Evolutionary conservation across 2,797 vertebrate species (phyloP).

Genomic region (Spinibarbus caldwelli): DNA sequence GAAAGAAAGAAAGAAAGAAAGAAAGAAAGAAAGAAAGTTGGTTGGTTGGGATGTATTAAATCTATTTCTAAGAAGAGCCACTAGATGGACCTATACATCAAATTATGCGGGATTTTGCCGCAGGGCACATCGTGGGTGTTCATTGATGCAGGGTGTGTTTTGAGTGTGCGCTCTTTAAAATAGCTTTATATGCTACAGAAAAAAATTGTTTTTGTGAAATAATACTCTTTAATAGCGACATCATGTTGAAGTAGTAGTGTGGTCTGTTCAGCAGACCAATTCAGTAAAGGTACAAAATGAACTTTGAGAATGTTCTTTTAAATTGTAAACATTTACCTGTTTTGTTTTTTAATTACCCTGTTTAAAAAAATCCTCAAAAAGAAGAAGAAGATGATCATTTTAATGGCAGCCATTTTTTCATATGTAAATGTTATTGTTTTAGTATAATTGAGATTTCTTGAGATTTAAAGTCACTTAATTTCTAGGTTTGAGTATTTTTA

Average conservation of each 20-base stretch:
- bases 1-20: too few relatives aligned
- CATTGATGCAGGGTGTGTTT: slow-evolving; percentile 54
- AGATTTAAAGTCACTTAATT: too few relatives aligned
- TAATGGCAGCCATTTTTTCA: background rate
- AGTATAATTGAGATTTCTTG: too few relatives aligned
- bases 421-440: background rate
- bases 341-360: background rate
- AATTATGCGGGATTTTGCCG: background rate
- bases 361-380: background rate
- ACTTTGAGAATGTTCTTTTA: background rate
- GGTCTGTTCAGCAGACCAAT: background rate
- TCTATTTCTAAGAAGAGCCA: slow-evolving; percentile 38
- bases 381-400: background rate
- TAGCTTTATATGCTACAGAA: background rate
- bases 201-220: background rate
- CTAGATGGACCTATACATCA: slow-evolving; percentile 57
- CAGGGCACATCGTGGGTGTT: slow-evolving; percentile 40
- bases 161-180: slow-evolving; percentile 58
- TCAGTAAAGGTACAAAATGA: background rate
- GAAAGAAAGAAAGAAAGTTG: too few relatives aligned
- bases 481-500: background rate
- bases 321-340: background rate
- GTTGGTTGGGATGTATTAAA: background rate
- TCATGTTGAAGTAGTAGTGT: background rate
- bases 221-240: background rate